Base-by-base conservation (phyloP, 2,797 vertebrate genomes). In the Catharus ustulatus region DNA sequence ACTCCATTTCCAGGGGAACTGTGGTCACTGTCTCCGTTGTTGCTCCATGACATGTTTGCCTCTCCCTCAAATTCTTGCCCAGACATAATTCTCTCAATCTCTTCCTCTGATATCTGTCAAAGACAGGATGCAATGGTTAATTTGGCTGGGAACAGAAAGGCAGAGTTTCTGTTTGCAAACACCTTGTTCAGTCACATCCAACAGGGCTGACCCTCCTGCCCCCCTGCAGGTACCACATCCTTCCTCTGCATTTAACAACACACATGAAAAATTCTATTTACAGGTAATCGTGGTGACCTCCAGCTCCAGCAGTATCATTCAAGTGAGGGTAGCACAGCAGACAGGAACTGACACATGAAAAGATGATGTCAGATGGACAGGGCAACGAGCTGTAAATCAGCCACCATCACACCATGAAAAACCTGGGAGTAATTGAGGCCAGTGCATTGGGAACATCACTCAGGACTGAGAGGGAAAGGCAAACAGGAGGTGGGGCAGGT, bases 1-100 rank as follows among this genome's bases (percentile, higher is more conserved):
- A 99, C 98, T 26, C 99, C 99, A 58, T 99, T 99, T 96, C 99
- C 99, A 26, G 99, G 99, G 61, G 99, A 99, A 97, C 99, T 99
- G 89, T 99, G 98, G 98, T 99, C 99, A 27, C 99, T 99, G 98
- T 99, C 99, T 19, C 99, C 99, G 0, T 99, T 99, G 98, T 99
- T 99, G 96, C 98, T 99, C 99, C 99, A 99, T 73, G 98, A 98
- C 96, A 99, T 98, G 96, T 98, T 98, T 87, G 98, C 98, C 13
- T 99, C 99, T 97, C 99, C 99, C 97, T 99, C 99, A 98, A 99
- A 99, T 97, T 99, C 99, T 97, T 99, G 99, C 67, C 99, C 99
- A 42, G 99, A 99, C 99, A 99, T 99, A 96, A 99, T 99, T 89
- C 99, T 98, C 96, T 99, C 99, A 13, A 99, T 99, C 98, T 99